These are phyloP conservation scores for human (Homo sapiens) DNA, from an alignment of 2,113 vertebrate species.

Conservation along the genomic window DNA sequence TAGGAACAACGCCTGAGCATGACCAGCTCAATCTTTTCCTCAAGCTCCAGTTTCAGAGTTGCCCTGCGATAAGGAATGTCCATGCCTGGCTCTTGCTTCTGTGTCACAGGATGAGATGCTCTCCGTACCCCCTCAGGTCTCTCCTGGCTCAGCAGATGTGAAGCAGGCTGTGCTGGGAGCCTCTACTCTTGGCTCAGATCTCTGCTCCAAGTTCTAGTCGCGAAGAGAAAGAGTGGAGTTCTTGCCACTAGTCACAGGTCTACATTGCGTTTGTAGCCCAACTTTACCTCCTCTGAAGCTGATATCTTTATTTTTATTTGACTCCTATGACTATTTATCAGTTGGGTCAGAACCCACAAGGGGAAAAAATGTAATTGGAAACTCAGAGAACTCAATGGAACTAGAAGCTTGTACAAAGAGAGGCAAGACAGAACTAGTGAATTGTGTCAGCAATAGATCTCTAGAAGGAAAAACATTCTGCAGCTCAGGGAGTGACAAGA, in stretches of 20 bases:
- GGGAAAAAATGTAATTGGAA: not conserved
- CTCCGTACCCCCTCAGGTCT: not conserved
- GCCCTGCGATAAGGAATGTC: fast-evolving
- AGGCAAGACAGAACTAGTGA: not conserved
- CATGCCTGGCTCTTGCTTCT: not conserved
- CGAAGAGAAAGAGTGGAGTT: not conserved
- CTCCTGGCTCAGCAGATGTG: not conserved
- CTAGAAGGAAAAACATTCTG: not conserved
- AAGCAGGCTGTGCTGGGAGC: not conserved
- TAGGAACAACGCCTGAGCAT: not conserved
- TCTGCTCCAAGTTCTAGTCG: not conserved
- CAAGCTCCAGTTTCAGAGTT: not conserved
- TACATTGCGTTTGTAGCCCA: not conserved
- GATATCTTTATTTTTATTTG: not conserved
- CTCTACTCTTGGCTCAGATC: not conserved
- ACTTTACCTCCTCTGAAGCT: not conserved
- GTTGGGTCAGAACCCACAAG: not conserved
- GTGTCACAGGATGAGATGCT: not conserved
- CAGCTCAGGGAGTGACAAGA: not conserved
- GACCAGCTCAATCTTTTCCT: not conserved
- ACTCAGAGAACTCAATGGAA: not conserved
- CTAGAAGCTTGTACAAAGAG: not conserved
- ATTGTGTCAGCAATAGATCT: not conserved
- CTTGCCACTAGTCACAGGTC: not conserved
- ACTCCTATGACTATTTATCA: not conserved